phyloP scores from a whole-genome alignment of 2,888 invertebrate species.

The Drosophila meridiana region DNA sequence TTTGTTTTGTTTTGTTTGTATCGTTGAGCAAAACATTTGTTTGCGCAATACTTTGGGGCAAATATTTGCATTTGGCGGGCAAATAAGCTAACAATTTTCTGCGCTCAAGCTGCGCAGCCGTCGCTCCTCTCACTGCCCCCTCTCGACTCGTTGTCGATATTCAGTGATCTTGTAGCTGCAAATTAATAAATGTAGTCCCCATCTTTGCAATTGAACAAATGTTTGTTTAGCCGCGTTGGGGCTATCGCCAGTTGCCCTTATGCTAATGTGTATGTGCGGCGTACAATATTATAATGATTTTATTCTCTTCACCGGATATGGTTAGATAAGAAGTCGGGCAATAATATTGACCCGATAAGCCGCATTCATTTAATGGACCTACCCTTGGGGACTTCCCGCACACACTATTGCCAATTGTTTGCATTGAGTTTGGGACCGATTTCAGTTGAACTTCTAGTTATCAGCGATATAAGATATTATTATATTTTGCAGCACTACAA shows the following conservation, averaged over 20 bases:
- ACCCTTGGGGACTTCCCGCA: slow-evolving; percentile 1
- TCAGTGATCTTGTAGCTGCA: slow-evolving; percentile 76
- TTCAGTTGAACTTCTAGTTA: not conserved
- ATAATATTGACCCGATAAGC: slow-evolving; percentile 34
- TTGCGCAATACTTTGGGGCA: slow-evolving; percentile 67
- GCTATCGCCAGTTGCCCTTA: slow-evolving; percentile 26
- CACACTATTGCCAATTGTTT: slow-evolving; percentile 20
- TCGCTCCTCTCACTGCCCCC: not conserved
- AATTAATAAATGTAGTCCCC: slow-evolving; percentile 70
- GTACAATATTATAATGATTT: slow-evolving; percentile 10
- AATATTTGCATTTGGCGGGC: slow-evolving; percentile 66
- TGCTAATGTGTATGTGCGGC: slow-evolving; percentile 20
- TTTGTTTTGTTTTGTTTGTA: slow-evolving; percentile 16
- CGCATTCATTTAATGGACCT: slow-evolving; percentile 12
- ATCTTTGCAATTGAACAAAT: slow-evolving; percentile 50
- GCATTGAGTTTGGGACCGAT: not conserved
- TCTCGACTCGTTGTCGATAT: slow-evolving; percentile 46
- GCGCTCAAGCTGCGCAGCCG: slow-evolving; percentile 6
- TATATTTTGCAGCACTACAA: slow-evolving; percentile 17
- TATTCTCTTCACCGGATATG: slow-evolving; percentile 43
- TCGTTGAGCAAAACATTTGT: slow-evolving; percentile 53
- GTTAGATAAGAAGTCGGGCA: slow-evolving; percentile 42
- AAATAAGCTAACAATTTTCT: slow-evolving; percentile 60
- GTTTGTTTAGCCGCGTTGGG: slow-evolving; percentile 35
- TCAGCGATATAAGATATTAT: slow-evolving; percentile 4